These are phyloP conservation scores for Strigops habroptila DNA, from an alignment of 2,113 vertebrate species.

Conservation along the genomic window DNA sequence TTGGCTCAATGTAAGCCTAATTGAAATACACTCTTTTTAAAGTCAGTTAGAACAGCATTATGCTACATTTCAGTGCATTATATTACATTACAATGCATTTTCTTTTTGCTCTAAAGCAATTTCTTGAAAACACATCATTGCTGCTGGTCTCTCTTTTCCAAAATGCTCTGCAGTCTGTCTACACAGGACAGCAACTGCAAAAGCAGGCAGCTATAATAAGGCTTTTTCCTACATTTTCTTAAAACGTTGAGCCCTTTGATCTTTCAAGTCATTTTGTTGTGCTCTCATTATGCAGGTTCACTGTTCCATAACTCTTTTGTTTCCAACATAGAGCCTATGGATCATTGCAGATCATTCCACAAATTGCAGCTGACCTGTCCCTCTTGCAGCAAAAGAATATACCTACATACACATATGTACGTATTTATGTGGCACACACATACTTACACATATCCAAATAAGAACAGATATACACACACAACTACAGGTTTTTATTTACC, in stretches of 20 bases:
- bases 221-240: background rate
- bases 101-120: background rate
- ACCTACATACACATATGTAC: rapidly evolving
- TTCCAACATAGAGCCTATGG: background rate
- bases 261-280: background rate
- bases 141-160: background rate
- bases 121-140: background rate
- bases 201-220: background rate
- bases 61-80: background rate
- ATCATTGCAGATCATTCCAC: background rate
- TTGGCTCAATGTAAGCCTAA: background rate
- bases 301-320: background rate
- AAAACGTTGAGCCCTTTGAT: background rate
- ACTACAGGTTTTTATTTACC: background rate
- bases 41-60: background rate
- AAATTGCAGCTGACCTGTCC: background rate
- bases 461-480: background rate
- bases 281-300: background rate
- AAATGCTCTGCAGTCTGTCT: background rate
- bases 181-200: background rate
- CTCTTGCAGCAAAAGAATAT: background rate
- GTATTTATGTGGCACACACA: background rate
- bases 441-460: background rate
- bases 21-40: background rate
- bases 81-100: background rate